Conservation (phyloP, 2,113 vertebrate genomes). For the Pomatostomus ruficeps region DNA sequence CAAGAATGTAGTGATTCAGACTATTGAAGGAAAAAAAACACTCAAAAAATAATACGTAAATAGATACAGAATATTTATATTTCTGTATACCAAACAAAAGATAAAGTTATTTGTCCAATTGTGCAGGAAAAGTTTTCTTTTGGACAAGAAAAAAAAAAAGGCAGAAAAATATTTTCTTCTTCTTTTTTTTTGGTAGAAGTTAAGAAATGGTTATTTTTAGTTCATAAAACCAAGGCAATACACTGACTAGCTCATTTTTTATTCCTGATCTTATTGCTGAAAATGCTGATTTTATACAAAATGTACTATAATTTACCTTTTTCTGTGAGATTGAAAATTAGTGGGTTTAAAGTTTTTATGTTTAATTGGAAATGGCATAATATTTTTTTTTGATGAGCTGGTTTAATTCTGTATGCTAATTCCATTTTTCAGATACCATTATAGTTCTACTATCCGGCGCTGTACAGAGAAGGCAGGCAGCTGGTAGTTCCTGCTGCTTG, state of each 20-base stretch:
- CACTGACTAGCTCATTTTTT: background rate
- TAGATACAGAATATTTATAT: background rate
- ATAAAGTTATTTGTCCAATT: background rate
- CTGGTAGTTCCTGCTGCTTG: background rate
- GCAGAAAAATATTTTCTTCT: background rate
- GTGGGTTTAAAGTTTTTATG: background rate
- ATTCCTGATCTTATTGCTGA: background rate
- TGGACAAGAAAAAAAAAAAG: background rate
- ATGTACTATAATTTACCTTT: background rate
- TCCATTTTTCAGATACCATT: background rate
- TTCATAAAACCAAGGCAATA: background rate
- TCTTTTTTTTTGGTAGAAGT: background rate
- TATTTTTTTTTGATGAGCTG: background rate
- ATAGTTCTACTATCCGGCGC: background rate
- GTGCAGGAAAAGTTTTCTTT: background rate
- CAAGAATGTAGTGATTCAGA: background rate
- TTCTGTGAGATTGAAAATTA: background rate
- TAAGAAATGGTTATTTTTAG: background rate
- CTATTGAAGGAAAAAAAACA: background rate
- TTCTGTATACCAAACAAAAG: background rate
- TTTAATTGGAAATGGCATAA: background rate
- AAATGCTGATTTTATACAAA: background rate
- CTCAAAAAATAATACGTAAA: background rate
- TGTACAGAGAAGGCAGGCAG: background rate
- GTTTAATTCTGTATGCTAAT: background rate